Base-by-base conservation (phyloP, 2,888 invertebrate genomes). In the Tinea semifulvella region DNA sequence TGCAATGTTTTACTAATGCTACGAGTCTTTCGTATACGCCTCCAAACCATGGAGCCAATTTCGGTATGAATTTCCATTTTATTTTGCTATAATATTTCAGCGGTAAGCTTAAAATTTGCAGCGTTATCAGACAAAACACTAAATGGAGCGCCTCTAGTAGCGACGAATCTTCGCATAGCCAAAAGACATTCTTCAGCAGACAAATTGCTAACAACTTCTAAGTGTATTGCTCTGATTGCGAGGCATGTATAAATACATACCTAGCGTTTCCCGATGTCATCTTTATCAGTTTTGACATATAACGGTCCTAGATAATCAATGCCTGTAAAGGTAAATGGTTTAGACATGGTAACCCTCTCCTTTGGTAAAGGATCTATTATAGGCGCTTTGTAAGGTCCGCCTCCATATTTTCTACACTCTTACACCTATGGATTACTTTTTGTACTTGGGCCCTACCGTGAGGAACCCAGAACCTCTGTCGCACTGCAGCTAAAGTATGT, bases 171-270 rank as follows among this genome's bases (percentile, higher is more conserved):
- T 13, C 43, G n/a, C 7, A 54, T 14, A 0, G 51, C 52, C 10
- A 54, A 17, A 10, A 52, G n/a, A 28, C 52, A 49, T 27, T 54
- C 50, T 45, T 52, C 52, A 2, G 52, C 50, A 6, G 53, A 47
- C 3, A 54, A 27, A 28, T 56, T 51, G 14, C 50, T 49, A 0
- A 54, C 53, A 1, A 54, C 47, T 44, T 56, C 53, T 36, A 56
- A 16, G 39, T 54, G 53, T 8, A 56, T 45, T 1, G 54, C 53
- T 45, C 53, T 48, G 5, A 55, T 47, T 7, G 53, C 47, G 14
- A 57, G 35, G 25, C 52, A 52, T n/a, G 53, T 53, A 16, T 38
- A 49, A 8, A 53, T 14, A 17, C 43, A 46, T 17, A 53, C 42
- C 53, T 51, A 54, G 6, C 52, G 42, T 22, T 52, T 52, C 3